phyloP scores from a whole-genome alignment of 2,888 invertebrate genomes.

The Eristalis arbustorum region DNA sequence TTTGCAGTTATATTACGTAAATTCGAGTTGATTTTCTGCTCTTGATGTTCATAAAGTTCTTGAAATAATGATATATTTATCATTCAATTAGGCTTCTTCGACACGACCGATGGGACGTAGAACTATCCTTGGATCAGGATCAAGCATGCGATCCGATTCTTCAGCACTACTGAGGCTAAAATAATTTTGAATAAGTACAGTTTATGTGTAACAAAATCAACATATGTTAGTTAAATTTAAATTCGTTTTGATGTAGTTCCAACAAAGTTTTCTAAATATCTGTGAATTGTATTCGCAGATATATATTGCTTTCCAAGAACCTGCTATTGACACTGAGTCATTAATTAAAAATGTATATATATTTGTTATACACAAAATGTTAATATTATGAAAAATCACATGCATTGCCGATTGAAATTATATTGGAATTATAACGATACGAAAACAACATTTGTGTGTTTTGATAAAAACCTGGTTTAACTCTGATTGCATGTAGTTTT shows the following conservation, averaged over 20 bases:
- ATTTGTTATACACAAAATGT: background rate
- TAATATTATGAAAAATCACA: background rate
- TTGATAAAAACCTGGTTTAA: background rate
- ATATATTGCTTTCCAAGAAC: too few relatives aligned
- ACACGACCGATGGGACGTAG: slow-evolving; percentile 84
- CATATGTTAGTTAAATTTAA: background rate
- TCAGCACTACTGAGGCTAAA: slow-evolving; percentile 85
- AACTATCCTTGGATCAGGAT: slow-evolving; percentile 86
- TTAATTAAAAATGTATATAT: background rate
- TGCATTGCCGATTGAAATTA: background rate
- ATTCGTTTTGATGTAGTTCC: background rate
- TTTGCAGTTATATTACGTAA: slow-evolving; percentile 33
- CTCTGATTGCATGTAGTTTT: too few relatives aligned
- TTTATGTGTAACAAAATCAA: background rate
- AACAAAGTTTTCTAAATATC: background rate
- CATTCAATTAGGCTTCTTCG: slow-evolving; percentile 80
- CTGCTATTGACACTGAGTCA: background rate
- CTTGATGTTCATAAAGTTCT: slow-evolving; percentile 36
- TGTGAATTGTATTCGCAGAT: background rate
- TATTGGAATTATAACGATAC: background rate
- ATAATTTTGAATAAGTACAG: slow-evolving; percentile 64
- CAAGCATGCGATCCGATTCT: slow-evolving; percentile 88
- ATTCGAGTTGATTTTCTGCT: slow-evolving; percentile 60
- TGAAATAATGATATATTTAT: slow-evolving; percentile 33
- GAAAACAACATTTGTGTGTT: background rate